phyloP scores from a whole-genome alignment of 1,140 invertebrate genomes.

The Drosophila micromelanica region DNA sequence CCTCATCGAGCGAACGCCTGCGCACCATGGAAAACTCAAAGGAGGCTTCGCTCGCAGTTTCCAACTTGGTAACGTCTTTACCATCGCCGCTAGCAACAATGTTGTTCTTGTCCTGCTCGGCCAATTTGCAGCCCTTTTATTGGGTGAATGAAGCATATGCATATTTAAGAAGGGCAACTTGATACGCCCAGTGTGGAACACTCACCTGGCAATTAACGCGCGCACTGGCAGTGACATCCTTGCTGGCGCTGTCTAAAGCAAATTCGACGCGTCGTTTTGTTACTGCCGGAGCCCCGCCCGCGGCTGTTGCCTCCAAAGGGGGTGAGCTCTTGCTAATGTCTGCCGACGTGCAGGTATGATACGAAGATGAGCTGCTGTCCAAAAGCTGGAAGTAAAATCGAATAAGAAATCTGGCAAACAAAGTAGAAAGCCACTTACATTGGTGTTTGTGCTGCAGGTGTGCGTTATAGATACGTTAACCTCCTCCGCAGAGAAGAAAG shows the following conservation, averaged over 20 bases:
- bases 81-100: slow-evolving; percentile 26
- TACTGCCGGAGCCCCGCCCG: slow-evolving; percentile 17
- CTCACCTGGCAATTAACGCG: slow-evolving; percentile 69
- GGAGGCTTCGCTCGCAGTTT: slow-evolving; percentile 64
- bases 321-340: slow-evolving; percentile 75
- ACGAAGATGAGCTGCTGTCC: slow-evolving; percentile 80
- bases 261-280: slow-evolving; percentile 70
- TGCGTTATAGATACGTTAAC: slow-evolving; percentile 73
- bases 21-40: slow-evolving; percentile 84
- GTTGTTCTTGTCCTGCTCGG: slow-evolving; percentile 66
- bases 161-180: slow-evolving; percentile 19
- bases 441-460: slow-evolving; percentile 55
- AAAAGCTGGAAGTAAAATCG: slow-evolving; percentile 31
- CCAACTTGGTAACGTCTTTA: slow-evolving; percentile 63
- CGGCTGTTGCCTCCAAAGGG: slow-evolving; percentile 43
- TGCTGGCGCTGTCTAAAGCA: slow-evolving; percentile 27
- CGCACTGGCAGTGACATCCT: slow-evolving; percentile 8
- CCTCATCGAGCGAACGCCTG: slow-evolving; percentile 79
- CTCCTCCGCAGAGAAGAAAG: slow-evolving; percentile 85
- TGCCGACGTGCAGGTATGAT: slow-evolving; percentile 75
- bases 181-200: not conserved
- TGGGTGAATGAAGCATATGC: slow-evolving; percentile 33
- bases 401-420: not conserved
- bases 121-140: slow-evolving; percentile 79
- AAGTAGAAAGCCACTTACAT: slow-evolving; percentile 31